These are phyloP conservation scores for Marcusenius ussheri DNA, from an alignment of 2,113 vertebrate genomes.

Conservation along the genomic window DNA sequence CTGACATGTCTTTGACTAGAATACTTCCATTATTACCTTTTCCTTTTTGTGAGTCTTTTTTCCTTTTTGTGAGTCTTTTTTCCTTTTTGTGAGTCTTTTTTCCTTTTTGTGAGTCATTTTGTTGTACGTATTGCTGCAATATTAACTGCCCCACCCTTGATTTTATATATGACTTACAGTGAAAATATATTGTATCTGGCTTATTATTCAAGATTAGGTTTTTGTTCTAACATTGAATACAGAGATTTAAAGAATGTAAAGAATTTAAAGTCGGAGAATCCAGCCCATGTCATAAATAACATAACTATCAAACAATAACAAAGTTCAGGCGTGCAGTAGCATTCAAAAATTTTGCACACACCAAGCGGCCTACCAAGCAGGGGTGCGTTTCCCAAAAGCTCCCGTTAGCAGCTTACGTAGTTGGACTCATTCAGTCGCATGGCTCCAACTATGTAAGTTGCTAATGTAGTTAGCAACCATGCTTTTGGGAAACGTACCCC, in stretches of 20 bases:
- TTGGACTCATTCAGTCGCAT: no score
- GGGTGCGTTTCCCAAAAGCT: no score
- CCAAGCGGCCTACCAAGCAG: not conserved
- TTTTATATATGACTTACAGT: not conserved
- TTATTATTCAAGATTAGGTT: not conserved
- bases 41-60: not conserved
- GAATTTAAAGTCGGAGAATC: not conserved
- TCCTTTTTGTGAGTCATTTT: not conserved
- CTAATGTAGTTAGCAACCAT: no score
- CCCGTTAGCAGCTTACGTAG: no score
- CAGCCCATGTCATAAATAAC: not conserved
- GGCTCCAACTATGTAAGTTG: no score
- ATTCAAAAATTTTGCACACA: not conserved
- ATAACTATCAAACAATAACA: not conserved
- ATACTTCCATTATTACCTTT: not conserved
- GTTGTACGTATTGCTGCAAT: not conserved
- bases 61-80: no score
- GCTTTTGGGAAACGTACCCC: no score
- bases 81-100: no score
- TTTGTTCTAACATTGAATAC: not conserved
- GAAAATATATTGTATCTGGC: not conserved
- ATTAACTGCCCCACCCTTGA: not conserved
- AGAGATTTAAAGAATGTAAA: not conserved
- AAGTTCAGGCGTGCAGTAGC: not conserved
- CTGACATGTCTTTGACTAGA: not conserved